phyloP scores from a whole-genome alignment of 2,113 vertebrate species.

The Charadrius vociferus region DNA sequence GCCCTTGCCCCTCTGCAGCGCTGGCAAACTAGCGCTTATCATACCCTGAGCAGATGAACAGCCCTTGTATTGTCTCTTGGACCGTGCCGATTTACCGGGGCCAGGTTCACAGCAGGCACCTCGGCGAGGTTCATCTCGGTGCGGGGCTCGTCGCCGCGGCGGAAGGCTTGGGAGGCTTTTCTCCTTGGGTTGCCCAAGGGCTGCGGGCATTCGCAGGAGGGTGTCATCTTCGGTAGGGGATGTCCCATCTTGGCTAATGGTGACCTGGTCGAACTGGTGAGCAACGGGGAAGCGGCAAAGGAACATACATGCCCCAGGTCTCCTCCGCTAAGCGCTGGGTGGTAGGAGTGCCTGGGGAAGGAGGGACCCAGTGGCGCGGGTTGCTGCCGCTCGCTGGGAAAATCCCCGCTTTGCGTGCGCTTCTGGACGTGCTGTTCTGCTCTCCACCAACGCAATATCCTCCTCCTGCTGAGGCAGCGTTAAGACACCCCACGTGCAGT shows the following conservation, averaged over 20 bases:
- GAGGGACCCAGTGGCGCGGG: accelerated
- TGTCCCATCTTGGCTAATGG: not conserved
- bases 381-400: not conserved
- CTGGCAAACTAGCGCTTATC: not conserved
- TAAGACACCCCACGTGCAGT: not conserved
- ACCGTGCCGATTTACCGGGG: not conserved
- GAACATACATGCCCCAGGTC: not conserved
- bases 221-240: not conserved
- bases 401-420: not conserved
- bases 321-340: not conserved
- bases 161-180: not conserved
- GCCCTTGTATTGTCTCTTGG: not conserved
- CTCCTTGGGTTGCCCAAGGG: not conserved
- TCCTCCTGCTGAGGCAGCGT: conserved; percentile 21
- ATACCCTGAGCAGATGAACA: not conserved
- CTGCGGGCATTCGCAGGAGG: not conserved
- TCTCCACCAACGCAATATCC: conserved; percentile 17
- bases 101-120: not conserved
- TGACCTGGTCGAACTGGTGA: not conserved
- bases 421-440: conserved; percentile 27
- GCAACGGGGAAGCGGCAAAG: not conserved
- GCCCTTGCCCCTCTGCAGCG: not conserved
- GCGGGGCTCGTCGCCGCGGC: accelerated
- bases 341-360: not conserved
- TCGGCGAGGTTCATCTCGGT: not conserved